These are phyloP conservation scores for Telmatherina bonti DNA, from an alignment of 2,797 vertebrate species.

Conservation along the genomic window DNA sequence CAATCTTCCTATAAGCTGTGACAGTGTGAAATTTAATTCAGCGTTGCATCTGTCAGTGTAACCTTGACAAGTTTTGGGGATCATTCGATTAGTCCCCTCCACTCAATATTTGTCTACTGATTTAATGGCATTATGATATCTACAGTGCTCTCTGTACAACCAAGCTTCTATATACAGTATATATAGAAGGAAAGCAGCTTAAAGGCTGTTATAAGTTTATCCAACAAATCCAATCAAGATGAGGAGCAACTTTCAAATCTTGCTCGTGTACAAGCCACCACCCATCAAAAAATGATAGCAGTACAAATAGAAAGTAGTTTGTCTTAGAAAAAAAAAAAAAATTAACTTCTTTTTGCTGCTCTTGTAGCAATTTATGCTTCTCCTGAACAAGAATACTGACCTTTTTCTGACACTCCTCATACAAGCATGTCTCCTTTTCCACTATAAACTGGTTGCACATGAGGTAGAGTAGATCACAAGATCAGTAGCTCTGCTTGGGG, in stretches of 20 bases:
- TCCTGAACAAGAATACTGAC: slow-evolving; percentile 53
- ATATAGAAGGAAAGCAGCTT: slow-evolving; percentile 6
- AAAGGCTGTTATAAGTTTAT: slow-evolving; percentile 5
- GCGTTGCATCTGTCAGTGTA: slow-evolving; percentile 69
- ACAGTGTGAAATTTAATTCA: slow-evolving; percentile 79
- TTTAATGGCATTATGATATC: slow-evolving; percentile 70
- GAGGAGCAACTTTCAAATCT: slow-evolving; percentile 7
- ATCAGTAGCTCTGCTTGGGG: slow-evolving; percentile 59
- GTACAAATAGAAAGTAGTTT: slow-evolving; percentile 13
- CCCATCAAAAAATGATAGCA: slow-evolving; percentile 14
- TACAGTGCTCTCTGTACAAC: slow-evolving; percentile 10
- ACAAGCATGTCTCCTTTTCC: slow-evolving; percentile 44
- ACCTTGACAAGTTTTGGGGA: slow-evolving; percentile 81
- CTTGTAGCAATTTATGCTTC: slow-evolving; percentile 57
- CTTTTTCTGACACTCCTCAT: slow-evolving; percentile 50
- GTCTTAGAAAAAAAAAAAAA: slow-evolving; percentile 29
- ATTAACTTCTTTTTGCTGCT: slow-evolving; percentile 35
- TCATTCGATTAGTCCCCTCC: slow-evolving; percentile 77
- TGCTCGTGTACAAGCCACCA: neutral
- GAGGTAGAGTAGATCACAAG: slow-evolving; percentile 64
- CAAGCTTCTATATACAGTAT: slow-evolving; percentile 9
- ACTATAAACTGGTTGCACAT: slow-evolving; percentile 50
- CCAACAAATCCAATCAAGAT: slow-evolving; percentile 19
- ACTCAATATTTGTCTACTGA: slow-evolving; percentile 71
- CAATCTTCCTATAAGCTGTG: slow-evolving; percentile 68